These are phyloP conservation scores for Cactoblastis cactorum DNA, from an alignment of 2,888 invertebrate species.

Conservation along the genomic window DNA sequence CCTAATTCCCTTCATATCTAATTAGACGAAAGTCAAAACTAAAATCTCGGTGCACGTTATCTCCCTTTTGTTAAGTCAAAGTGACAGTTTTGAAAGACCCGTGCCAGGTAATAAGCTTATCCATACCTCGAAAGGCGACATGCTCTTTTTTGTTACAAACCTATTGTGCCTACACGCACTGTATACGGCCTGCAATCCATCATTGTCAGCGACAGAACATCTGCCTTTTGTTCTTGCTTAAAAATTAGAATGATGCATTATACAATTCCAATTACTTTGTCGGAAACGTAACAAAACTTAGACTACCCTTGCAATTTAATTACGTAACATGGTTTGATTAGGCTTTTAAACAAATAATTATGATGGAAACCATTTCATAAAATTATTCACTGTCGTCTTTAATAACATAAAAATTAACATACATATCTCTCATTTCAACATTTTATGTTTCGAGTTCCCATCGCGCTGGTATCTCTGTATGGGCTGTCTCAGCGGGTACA, in stretches of 20 bases:
- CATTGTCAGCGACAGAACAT: constrained; percentile 61
- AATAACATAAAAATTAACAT: constrained; percentile 57
- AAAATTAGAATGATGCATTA: constrained; percentile 70
- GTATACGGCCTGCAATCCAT: constrained; percentile 57
- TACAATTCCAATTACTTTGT: constrained; percentile 40
- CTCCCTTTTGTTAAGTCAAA: constrained; percentile 41
- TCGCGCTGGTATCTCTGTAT: constrained; percentile 29
- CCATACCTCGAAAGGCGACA: constrained; percentile 37
- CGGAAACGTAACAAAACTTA: background rate
- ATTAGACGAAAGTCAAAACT: constrained; percentile 54
- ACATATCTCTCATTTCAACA: constrained; percentile 52
- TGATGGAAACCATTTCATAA: constrained; percentile 27
- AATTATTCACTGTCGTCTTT: constrained; percentile 40
- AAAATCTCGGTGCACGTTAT: constrained; percentile 39
- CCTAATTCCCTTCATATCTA: constrained; percentile 42
- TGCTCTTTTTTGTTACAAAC: constrained; percentile 59
- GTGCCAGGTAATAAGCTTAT: constrained; percentile 60
- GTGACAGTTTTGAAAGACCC: constrained; percentile 62
- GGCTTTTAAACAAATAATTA: constrained; percentile 26
- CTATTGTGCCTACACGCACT: constrained; percentile 45
- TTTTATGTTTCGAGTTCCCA: constrained; percentile 37
- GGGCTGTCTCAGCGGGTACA: constrained; percentile 32
- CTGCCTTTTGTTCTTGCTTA: constrained; percentile 68
- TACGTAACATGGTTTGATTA: background rate
- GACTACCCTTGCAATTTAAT: background rate